A percentile compares a stretch with the other conserved stretches of the same genome.
These are phyloP conservation scores for Amazona guildingii DNA, from an alignment of 2,113 vertebrate species.

Conservation along the genomic window DNA sequence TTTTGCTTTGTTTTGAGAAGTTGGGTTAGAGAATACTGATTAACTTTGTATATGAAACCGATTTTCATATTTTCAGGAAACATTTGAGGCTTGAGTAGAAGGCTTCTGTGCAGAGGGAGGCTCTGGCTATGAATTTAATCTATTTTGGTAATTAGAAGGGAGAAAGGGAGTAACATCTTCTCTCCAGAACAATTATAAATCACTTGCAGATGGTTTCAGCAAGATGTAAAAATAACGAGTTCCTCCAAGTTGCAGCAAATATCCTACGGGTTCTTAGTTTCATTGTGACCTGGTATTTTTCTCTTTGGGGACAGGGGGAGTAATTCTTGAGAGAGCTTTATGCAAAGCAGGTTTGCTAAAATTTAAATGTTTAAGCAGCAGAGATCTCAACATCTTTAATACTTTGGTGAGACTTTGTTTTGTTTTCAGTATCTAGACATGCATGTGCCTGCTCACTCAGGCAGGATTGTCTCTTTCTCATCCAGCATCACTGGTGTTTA, in stretches of 20 bases:
- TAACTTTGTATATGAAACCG: neutral
- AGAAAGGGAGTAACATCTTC: neutral
- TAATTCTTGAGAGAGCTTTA: neutral
- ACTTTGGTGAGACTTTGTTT: neutral
- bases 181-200: conserved; percentile 33
- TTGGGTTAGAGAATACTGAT: neutral
- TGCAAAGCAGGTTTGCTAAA: neutral
- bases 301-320: neutral
- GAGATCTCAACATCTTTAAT: neutral
- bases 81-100: neutral
- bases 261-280: neutral
- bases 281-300: neutral
- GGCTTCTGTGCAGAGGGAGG: neutral
- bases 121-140: neutral
- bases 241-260: neutral
- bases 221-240: conserved; percentile 27
- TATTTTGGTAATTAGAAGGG: conserved; percentile 26
- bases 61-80: conserved; percentile 2
- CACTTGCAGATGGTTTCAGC: conserved; percentile 29
- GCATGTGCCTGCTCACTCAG: neutral
- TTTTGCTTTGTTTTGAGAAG: neutral
- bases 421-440: neutral
- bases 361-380: neutral
- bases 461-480: neutral
- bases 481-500: neutral